Percentiles rank a stretch among this genome's conserved stretches.
phyloP scores from a whole-genome alignment of 1,140 invertebrate genomes.

The Bactericera cockerelli region DNA sequence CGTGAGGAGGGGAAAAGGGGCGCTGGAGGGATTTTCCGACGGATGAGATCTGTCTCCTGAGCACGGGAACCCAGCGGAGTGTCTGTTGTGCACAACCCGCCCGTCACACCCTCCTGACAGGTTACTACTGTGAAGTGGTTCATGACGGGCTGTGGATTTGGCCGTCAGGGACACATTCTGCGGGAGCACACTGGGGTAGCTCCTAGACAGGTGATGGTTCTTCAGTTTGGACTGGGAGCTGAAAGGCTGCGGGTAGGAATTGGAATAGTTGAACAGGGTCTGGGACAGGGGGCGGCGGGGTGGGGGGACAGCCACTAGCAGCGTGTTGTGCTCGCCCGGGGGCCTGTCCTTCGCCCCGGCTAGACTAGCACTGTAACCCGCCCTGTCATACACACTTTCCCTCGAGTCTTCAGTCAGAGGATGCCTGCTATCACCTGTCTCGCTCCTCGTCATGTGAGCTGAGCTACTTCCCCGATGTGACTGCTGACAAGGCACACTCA shows the following conservation, averaged over 20 bases:
- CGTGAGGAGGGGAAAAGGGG: too few relatives aligned
- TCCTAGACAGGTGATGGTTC: too few relatives aligned
- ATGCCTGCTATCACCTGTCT: background rate
- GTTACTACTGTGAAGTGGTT: too few relatives aligned
- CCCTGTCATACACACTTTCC: background rate
- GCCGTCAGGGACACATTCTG: too few relatives aligned
- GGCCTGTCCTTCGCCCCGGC: background rate
- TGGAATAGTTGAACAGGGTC: background rate
- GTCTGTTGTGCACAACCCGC: too few relatives aligned
- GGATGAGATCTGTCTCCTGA: too few relatives aligned
- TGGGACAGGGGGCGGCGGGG: background rate
- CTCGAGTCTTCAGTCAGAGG: background rate
- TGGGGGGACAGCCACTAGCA: background rate
- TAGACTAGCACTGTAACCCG: background rate
- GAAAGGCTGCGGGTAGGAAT: background rate
- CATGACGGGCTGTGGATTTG: too few relatives aligned
- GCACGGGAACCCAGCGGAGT: too few relatives aligned
- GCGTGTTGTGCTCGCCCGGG: background rate
- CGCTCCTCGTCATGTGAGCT: background rate
- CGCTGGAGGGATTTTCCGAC: too few relatives aligned
- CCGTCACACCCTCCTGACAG: too few relatives aligned
- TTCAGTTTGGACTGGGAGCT: too few relatives aligned
- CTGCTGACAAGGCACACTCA: background rate
- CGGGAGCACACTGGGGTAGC: too few relatives aligned
- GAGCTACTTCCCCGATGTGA: background rate